Evolutionary conservation across 2,113 vertebrate species (phyloP).

Genomic region (Rhabdornis inornatus): DNA sequence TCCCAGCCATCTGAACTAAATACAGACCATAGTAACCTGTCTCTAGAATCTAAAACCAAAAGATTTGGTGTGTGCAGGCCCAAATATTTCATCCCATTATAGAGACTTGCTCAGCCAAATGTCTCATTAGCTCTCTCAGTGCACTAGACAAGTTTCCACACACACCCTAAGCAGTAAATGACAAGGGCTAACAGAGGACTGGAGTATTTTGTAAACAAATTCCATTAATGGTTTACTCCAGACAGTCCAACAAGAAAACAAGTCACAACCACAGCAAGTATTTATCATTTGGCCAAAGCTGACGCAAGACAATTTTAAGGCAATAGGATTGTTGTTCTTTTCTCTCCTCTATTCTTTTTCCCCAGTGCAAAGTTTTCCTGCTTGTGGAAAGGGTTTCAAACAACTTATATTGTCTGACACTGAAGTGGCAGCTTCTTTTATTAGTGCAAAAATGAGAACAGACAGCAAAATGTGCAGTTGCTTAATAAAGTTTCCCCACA

Average conservation of each 20-base stretch:
- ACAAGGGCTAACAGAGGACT: neutral
- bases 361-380: neutral
- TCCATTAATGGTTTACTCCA: neutral
- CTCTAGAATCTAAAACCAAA: neutral
- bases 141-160: neutral
- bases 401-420: neutral
- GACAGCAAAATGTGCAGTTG: neutral
- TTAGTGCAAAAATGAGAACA: neutral
- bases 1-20: neutral
- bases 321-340: neutral
- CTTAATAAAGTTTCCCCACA: neutral
- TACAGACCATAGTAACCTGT: neutral
- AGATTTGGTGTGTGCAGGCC: neutral
- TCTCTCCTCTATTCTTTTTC: neutral
- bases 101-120: neutral
- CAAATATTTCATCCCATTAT: neutral
- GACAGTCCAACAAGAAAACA: neutral
- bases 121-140: neutral
- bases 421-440: neutral
- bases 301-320: neutral
- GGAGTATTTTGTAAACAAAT: neutral
- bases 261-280: neutral
- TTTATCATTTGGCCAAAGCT: neutral
- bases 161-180: neutral
- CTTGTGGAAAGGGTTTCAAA: neutral